Evolutionary conservation across 1,140 invertebrate species (phyloP).

Genomic region (Megathymus violae): DNA sequence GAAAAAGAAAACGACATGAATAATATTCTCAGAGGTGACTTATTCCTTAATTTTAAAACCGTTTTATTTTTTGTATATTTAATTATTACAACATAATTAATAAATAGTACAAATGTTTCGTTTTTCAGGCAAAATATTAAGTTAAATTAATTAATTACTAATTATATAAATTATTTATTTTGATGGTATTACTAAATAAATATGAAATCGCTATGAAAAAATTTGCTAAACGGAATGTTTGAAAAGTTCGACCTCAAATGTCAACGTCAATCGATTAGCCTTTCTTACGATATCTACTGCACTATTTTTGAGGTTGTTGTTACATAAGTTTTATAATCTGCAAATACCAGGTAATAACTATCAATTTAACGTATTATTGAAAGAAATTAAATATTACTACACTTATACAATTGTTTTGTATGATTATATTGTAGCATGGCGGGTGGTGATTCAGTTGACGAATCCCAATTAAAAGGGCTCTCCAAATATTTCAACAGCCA

Average conservation of each 20-base stretch:
- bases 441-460: conserved; percentile 86
- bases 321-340: conserved; percentile 57
- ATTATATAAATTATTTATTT: too few relatives aligned
- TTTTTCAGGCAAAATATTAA: background rate
- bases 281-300: conserved; percentile 22
- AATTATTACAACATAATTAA: too few relatives aligned
- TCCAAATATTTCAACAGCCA: conserved; percentile 86
- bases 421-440: conserved; percentile 84
- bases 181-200: too few relatives aligned
- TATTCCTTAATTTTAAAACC: too few relatives aligned
- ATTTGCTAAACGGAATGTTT: conserved; percentile 24
- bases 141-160: too few relatives aligned
- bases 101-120: too few relatives aligned
- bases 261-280: conserved; percentile 17
- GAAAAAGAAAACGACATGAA: conserved; percentile 34
- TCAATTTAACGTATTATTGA: conserved; percentile 4
- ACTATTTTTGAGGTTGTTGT: conserved; percentile 51
- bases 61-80: too few relatives aligned
- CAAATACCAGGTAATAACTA: conserved; percentile 48
- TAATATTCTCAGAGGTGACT: conserved; percentile 18
- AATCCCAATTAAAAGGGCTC: conserved; percentile 85
- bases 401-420: conserved; percentile 30
- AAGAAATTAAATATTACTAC: conserved; percentile 3
- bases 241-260: conserved; percentile 16
- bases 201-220: too few relatives aligned